These are phyloP conservation scores for Zaprionus davidi DNA, from an alignment of 1,140 invertebrate species.

Conservation along the genomic window DNA sequence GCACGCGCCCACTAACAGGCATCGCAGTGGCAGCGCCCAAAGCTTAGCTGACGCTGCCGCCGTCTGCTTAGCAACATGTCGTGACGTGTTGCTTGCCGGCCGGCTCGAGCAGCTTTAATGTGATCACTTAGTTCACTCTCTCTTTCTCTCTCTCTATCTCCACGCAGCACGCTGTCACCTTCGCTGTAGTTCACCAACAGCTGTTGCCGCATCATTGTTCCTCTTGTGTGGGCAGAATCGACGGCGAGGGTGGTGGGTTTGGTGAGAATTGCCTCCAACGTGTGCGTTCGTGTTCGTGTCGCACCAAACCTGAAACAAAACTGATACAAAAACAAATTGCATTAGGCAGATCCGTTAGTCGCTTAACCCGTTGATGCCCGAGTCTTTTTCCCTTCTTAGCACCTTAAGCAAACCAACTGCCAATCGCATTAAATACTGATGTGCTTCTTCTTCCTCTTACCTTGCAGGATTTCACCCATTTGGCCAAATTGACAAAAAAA, in stretches of 20 bases:
- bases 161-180: background rate
- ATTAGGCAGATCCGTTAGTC: background rate
- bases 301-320: background rate
- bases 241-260: background rate
- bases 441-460: conserved; percentile 23
- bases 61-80: conserved; percentile 45
- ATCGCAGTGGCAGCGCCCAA: conserved; percentile 7
- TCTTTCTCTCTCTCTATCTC: background rate
- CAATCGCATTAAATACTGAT: background rate
- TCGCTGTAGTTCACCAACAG: conserved; percentile 19
- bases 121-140: background rate
- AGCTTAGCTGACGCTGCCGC: conserved; percentile 19
- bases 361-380: background rate
- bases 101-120: conserved; percentile 3
- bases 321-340: background rate
- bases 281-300: background rate
- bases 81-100: conserved; percentile 37
- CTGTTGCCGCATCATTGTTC: conserved; percentile 26
- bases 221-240: background rate
- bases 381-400: background rate
- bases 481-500: conserved; percentile 67
- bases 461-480: conserved; percentile 66
- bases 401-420: background rate
- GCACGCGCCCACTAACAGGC: conserved; percentile 40
- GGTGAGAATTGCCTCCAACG: background rate